Evolutionary conservation across 2,888 invertebrate genomes (phyloP).

Genomic region (Himalopsyche kuldschensis): DNA sequence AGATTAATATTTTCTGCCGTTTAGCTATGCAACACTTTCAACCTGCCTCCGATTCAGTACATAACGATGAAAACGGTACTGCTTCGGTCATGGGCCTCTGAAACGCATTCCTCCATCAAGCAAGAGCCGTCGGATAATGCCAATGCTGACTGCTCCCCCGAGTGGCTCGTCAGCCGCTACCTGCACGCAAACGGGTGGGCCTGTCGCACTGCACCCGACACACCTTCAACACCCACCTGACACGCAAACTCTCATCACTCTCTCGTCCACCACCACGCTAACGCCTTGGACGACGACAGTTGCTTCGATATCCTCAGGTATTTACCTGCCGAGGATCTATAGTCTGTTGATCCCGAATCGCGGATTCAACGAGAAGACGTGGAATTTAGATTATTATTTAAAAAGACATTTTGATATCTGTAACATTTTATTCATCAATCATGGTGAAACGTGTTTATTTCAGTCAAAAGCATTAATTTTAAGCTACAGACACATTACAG

Average conservation of each 20-base stretch:
- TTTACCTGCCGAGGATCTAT: slow-evolving; percentile 29
- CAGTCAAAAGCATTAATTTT: too few species aligned
- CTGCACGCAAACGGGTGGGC: slow-evolving; percentile 55
- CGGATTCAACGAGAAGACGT: too few species aligned
- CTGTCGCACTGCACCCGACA: slow-evolving; percentile 35
- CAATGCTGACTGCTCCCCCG: slow-evolving; percentile 6
- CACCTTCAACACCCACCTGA: slow-evolving; percentile 21
- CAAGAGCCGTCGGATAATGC: background rate
- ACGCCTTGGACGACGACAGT: slow-evolving; percentile 19
- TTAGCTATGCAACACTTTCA: slow-evolving; percentile 74
- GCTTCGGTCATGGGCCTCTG: slow-evolving; percentile 56
- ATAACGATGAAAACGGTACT: slow-evolving; percentile 86
- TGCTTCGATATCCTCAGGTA: slow-evolving; percentile 30
- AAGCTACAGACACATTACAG: too few species aligned
- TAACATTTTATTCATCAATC: too few species aligned
- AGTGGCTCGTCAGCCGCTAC: slow-evolving; percentile 48
- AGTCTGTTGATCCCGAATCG: background rate
- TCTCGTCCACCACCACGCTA: background rate
- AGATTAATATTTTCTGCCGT: slow-evolving; percentile 41
- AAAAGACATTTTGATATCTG: too few species aligned
- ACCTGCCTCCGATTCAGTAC: slow-evolving; percentile 85
- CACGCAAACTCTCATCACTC: slow-evolving; percentile 2
- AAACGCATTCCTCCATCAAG: background rate
- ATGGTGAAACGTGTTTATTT: too few species aligned
- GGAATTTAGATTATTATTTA: too few species aligned